Evolutionary conservation across 2,888 invertebrate species (phyloP), one percentile per base, ranked within the genome.

Genomic region (Drosophila mimetica): DNA sequence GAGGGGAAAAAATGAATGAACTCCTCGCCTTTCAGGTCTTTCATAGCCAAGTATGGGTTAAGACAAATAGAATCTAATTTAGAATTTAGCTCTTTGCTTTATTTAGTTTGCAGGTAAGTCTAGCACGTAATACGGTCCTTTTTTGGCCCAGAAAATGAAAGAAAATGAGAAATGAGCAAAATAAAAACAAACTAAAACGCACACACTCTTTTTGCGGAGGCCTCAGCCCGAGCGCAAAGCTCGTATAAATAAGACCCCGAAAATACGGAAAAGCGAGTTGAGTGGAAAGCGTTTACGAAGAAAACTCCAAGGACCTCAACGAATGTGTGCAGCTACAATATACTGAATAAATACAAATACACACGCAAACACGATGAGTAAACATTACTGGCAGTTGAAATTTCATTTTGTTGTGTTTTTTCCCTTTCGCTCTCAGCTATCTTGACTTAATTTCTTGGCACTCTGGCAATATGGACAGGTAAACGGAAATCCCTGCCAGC

Each of bases 401-500:
- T 75, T 79, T 77, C 75, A 85, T 79, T 86, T 71, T 59, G 57
- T 54, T 36, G 13, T 25, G 22, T 57, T 54, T 61, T 59, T 34
- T 36, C 18, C 18, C 18, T 11, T 37, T 32, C 8, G 22, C 48
- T 47, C 46, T 44, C 6, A 50, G 44, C 50, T 64, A 52, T 67
- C 80, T 78, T 76, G 75, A 76, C 73, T 80, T 80, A 66, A 80
- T 75, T 86, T 72, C 79, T 80, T 75, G 75, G 73, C 76, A 79
- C 73, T 79, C 63, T 36, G 36, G 20, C 47, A 55, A 48, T 44
- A 50, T 44, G 53, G 30, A 3, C 3, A 44, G 22, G 50, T 20
- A 51, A 57, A 34, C 30, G 9, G 8, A 34, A 53, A 22, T 6
- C 7, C 13, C 11, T 22, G 20, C 20, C 11, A 30, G 14, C 13